Conservation (phyloP, 2,113 vertebrate species). For the Tor tambroides region DNA sequence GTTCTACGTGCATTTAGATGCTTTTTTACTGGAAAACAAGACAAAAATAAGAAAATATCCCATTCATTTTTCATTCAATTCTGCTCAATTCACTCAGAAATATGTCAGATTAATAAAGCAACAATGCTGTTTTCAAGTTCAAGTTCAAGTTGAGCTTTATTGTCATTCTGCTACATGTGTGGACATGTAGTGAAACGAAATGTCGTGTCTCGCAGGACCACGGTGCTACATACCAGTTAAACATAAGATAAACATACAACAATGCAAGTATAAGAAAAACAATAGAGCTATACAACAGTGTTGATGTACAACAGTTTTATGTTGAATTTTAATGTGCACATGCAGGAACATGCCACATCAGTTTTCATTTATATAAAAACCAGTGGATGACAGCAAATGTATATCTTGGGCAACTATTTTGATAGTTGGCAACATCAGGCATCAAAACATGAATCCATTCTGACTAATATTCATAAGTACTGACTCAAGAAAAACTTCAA, state of each 20-base stretch:
- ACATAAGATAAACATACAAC: too few species aligned
- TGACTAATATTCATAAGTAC: conserved; percentile 40
- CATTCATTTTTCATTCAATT: background rate
- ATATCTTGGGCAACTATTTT: background rate
- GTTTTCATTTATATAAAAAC: background rate
- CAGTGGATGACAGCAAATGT: background rate
- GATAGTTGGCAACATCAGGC: background rate
- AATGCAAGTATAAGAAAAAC: too few species aligned
- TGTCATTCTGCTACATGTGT: too few species aligned
- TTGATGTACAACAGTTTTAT: too few species aligned
- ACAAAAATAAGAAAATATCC: background rate
- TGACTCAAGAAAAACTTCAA: conserved; percentile 22
- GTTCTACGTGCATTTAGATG: background rate
- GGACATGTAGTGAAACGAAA: too few species aligned
- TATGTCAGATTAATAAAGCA: background rate
- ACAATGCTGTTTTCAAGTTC: background rate
- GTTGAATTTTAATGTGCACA: background rate
- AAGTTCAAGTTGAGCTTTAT: too few species aligned
- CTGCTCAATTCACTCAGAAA: background rate
- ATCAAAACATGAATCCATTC: conserved; percentile 13
- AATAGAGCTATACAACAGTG: too few species aligned
- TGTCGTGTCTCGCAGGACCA: too few species aligned
- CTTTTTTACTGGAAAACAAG: conserved; percentile 9
- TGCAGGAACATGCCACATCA: background rate
- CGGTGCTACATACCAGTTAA: too few species aligned